Evolutionary conservation across 2,113 vertebrate species (phyloP), one percentile per base, ranked within the genome.

Genomic region (Macroglossus sobrinus): DNA sequence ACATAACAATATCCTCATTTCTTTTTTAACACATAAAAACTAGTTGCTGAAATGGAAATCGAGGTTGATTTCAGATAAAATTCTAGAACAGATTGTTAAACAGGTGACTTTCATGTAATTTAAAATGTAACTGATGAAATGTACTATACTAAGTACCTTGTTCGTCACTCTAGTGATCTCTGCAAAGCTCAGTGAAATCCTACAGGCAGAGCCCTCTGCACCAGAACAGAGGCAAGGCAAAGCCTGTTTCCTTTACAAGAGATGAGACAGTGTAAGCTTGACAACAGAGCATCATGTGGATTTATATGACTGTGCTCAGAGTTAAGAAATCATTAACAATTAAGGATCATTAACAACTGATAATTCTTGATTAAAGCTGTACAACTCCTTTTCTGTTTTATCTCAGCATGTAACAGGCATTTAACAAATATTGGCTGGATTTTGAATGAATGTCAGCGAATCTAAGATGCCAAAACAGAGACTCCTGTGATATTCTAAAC

Each of bases 31-130:
- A 75, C 4, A 84, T 6, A 2, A n/a, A 33, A 80, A 35, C 78
- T 6, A 80, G 13, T 82, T 53, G 7, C 80, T 84, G 45, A 96
- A 90, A 92, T 24, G 22, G 64, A 89, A 92, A 72, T n/a, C 35
- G 55, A 79, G 50, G 40, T 69, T 93, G 79, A 94, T 76, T 92
- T 13, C 64, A 80, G 84, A 84, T 57, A 86, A 84, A 89, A 87
- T 40, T 91, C 35, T 87, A 38, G 19, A 92, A 89, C 72, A 95
- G 76, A 72, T 50, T 78, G 79, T 72, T 81, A 53, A 76, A 81
- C 71, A 96, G 81, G 85, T 93, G 82, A 91, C 61, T 94, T 89
- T 63, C 22, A n/a, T 74, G 35, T 74, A 69, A 89, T 95, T 93
- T 89, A 93, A 94, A 89, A 59, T 64, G 68, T 33, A 93, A 84